A percentile compares a stretch with the other conserved stretches of the same genome.
Conservation (phyloP, 1,140 invertebrate genomes). For the Hydropsyche tenuis region DNA sequence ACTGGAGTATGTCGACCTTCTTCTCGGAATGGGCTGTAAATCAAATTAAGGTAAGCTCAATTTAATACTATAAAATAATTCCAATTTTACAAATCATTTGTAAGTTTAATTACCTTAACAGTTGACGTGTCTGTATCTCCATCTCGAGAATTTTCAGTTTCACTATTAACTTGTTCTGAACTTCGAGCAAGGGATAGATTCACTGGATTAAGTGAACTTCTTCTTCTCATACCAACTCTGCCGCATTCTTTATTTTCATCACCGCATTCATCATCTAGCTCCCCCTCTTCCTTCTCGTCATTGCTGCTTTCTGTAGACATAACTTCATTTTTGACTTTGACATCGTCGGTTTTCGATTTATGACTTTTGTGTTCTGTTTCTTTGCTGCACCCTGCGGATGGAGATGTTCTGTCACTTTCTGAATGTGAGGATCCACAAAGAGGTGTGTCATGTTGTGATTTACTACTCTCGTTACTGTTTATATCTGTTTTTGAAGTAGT, state of each 20-base stretch:
- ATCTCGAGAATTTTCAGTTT: conserved; percentile 53
- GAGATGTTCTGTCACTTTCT: conserved; percentile 60
- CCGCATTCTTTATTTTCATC: conserved; percentile 65
- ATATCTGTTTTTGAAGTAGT: conserved; percentile 68
- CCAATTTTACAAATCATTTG: background rate
- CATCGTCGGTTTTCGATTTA: conserved; percentile 52
- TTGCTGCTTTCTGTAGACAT: conserved; percentile 64
- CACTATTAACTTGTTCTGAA: conserved; percentile 48
- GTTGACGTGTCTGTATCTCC: conserved; percentile 47
- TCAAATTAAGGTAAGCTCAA: conserved; percentile 4
- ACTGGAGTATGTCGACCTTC: conserved; percentile 62
- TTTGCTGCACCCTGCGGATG: conserved; percentile 59
- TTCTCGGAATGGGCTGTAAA: conserved; percentile 57
- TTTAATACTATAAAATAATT: conserved; percentile 9
- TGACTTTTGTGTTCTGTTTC: conserved; percentile 42
- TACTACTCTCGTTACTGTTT: conserved; percentile 70
- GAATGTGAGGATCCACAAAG: conserved; percentile 60
- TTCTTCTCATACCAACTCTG: conserved; percentile 63
- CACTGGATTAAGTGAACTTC: conserved; percentile 71
- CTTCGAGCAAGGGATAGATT: conserved; percentile 72
- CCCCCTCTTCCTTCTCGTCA: conserved; percentile 58
- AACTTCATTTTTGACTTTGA: conserved; percentile 62
- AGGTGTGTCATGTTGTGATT: conserved; percentile 57
- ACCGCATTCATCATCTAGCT: conserved; percentile 61
- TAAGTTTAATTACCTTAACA: conserved; percentile 36